These are phyloP conservation scores for Lagopus muta DNA, from an alignment of 2,113 vertebrate species.

Conservation along the genomic window DNA sequence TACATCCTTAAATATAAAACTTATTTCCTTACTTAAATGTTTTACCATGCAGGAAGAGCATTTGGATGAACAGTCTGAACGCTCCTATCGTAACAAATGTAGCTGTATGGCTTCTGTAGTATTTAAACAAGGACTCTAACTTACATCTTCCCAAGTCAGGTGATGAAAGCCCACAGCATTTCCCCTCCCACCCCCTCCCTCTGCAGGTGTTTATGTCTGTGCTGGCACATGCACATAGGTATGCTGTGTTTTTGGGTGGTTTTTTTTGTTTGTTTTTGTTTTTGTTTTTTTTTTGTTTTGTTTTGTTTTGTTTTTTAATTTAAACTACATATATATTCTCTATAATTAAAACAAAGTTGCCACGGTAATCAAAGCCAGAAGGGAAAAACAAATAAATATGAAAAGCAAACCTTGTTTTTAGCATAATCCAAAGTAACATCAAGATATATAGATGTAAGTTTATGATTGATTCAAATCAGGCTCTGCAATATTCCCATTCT, in stretches of 20 bases:
- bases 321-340: conserved; percentile 18
- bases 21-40: conserved; percentile 43
- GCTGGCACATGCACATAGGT: not conserved
- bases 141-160: conserved; percentile 31
- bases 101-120: conserved; percentile 8
- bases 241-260: not conserved
- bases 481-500: conserved; percentile 84
- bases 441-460: conserved; percentile 60
- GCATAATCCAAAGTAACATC: conserved; percentile 54
- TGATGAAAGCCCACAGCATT: not conserved
- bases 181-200: not conserved
- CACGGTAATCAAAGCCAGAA: conserved; percentile 17
- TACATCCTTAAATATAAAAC: conserved; percentile 45
- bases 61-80: conserved; percentile 6
- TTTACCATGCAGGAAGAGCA: conserved; percentile 67
- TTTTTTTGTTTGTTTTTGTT: not conserved
- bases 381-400: conserved; percentile 3
- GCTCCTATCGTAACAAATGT: conserved; percentile 27
- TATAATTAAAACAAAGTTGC: conserved; percentile 7
- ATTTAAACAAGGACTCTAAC: conserved; percentile 31
- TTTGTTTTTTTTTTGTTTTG: too few species aligned
- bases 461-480: conserved; percentile 83
- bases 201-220: not conserved
- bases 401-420: conserved; percentile 49
- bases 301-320: not conserved